A percentile compares a stretch with the other conserved stretches of the same genome.
phyloP scores from a whole-genome alignment of 64 coral and sea anemone species.

The Dendrophyllia cribrosa region DNA sequence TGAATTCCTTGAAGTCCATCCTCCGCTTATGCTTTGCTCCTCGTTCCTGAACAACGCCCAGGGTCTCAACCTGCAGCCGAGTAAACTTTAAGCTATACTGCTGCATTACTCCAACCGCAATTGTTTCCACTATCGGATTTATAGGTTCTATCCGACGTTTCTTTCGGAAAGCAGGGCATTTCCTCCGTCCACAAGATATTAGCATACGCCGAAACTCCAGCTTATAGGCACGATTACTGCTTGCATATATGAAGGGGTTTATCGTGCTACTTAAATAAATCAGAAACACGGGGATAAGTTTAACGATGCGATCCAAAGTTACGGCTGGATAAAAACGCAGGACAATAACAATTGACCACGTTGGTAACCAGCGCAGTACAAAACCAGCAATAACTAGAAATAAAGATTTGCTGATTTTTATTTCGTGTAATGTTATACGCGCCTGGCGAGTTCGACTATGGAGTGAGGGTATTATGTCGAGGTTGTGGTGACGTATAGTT shows the following conservation, averaged over 20 bases:
- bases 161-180: too few species aligned
- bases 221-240: conserved; percentile 52
- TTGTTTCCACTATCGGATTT: too few species aligned
- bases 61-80: too few species aligned
- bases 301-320: conserved; percentile 25
- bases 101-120: too few species aligned
- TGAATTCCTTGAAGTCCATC: too few species aligned
- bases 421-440: background rate
- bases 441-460: background rate
- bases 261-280: too few species aligned
- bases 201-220: background rate
- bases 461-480: background rate
- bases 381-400: background rate
- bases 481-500: background rate
- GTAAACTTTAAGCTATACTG: too few species aligned
- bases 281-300: conserved; percentile 28
- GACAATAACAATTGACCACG: background rate
- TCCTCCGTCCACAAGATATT: too few species aligned
- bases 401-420: background rate
- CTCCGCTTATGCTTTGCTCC: too few species aligned
- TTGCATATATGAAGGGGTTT: conserved; percentile 63
- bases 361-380: background rate
- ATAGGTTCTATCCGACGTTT: too few species aligned
- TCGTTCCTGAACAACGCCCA: too few species aligned
- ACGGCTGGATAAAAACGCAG: conserved; percentile 27